phyloP scores from a whole-genome alignment of 30 jellyfish, hydroid and myxozoan genomes.

The Nemopilema nomurai region DNA sequence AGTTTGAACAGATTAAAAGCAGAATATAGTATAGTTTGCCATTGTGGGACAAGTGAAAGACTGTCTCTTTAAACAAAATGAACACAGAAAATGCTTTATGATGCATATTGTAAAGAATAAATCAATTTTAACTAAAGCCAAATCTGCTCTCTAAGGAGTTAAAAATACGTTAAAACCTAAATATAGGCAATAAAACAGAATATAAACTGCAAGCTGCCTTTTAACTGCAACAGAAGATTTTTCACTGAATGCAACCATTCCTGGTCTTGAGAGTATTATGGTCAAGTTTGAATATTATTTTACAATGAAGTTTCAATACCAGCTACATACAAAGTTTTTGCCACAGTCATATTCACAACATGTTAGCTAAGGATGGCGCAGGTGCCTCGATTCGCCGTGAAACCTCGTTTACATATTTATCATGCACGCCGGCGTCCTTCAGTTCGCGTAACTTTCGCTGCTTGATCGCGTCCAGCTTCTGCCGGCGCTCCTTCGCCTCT shows the following conservation, averaged over 20 bases:
- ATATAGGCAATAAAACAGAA: too few relatives aligned
- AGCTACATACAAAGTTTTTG: background rate
- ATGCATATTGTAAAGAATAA: too few relatives aligned
- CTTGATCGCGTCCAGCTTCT: constrained; percentile 93
- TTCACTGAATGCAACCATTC: background rate
- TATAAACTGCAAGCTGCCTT: background rate
- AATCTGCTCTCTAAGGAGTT: too few relatives aligned
- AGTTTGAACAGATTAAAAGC: too few relatives aligned
- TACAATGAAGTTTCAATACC: background rate
- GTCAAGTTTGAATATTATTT: background rate
- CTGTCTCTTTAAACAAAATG: too few relatives aligned
- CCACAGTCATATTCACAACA: constrained; percentile 26
- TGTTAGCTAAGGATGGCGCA: constrained; percentile 80
- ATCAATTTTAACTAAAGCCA: too few relatives aligned
- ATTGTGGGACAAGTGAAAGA: too few relatives aligned
- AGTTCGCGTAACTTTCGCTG: constrained; percentile 92
- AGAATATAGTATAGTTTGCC: too few relatives aligned
- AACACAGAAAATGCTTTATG: too few relatives aligned
- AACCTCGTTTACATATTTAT: constrained; percentile 88
- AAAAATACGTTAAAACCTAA: too few relatives aligned
- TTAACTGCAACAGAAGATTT: background rate
- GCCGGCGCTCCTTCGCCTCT: constrained; percentile 96
- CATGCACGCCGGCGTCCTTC: constrained; percentile 97
- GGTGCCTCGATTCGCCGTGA: constrained; percentile 98
- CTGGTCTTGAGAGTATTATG: background rate